A percentile compares a stretch with the other conserved stretches of the same genome.
phyloP scores from a whole-genome alignment of 2,797 vertebrate genomes.

The Sparidentex hasta region DNA sequence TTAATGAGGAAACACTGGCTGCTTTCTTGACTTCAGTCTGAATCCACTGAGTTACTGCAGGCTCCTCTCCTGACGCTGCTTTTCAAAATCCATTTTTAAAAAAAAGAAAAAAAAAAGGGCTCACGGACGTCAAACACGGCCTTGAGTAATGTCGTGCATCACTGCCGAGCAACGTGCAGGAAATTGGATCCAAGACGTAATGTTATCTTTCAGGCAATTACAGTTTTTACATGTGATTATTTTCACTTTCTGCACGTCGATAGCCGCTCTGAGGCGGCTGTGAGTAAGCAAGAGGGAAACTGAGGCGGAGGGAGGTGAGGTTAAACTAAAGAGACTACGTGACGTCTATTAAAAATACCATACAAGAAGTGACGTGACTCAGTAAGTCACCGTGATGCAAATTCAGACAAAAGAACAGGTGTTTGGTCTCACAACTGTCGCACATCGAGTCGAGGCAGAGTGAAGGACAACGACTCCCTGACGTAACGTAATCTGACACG shows the following conservation, averaged over 20 bases:
- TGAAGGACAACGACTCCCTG: too few relatives aligned
- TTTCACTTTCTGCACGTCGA: background rate
- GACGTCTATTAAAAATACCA: background rate
- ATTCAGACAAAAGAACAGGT: too few relatives aligned
- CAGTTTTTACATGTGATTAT: background rate
- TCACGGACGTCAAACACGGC: background rate
- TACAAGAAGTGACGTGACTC: too few relatives aligned
- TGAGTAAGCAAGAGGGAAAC: background rate
- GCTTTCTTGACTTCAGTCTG: background rate
- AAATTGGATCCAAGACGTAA: slow-evolving; percentile 1
- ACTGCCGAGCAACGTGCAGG: background rate
- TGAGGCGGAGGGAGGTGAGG: background rate
- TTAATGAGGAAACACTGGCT: slow-evolving; percentile 14
- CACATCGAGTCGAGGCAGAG: too few relatives aligned
- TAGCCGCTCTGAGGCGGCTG: background rate
- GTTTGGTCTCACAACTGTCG: too few relatives aligned
- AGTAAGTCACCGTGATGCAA: too few relatives aligned
- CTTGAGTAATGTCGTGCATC: background rate
- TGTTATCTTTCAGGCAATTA: slow-evolving; percentile 16
- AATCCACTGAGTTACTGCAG: slow-evolving; percentile 1
- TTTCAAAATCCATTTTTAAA: slow-evolving; percentile 22
- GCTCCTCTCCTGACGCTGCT: background rate
- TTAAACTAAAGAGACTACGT: background rate
- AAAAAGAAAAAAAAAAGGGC: background rate
- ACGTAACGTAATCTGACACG: too few relatives aligned